These are phyloP conservation scores for Melopsittacus undulatus DNA, from an alignment of 2,797 vertebrate species.

Conservation along the genomic window DNA sequence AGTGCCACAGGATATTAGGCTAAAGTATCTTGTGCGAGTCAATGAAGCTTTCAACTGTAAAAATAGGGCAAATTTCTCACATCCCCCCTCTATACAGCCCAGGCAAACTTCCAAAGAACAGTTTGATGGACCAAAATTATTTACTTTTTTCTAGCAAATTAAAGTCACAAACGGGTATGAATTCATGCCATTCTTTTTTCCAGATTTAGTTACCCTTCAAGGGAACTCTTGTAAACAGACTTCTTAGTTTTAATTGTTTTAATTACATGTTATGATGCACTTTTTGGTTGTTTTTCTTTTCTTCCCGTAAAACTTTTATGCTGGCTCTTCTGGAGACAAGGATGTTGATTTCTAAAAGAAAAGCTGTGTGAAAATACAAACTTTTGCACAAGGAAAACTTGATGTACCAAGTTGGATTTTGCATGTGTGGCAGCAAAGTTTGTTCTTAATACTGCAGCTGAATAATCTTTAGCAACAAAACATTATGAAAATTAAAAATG, in stretches of 20 bases:
- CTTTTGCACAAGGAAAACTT: background rate
- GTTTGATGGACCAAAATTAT: conserved; percentile 40
- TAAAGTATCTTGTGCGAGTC: conserved; percentile 71
- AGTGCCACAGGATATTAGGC: conserved; percentile 74
- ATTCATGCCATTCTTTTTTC: conserved; percentile 21
- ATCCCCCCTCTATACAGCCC: conserved; percentile 70
- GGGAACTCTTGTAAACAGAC: background rate
- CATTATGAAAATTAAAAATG: background rate
- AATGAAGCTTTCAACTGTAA: conserved; percentile 74
- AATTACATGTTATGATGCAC: background rate
- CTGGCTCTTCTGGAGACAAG: background rate
- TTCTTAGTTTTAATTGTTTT: conserved; percentile 29
- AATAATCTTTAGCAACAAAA: background rate
- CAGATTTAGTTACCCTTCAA: conserved; percentile 29
- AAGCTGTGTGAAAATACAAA: background rate
- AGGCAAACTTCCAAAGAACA: conserved; percentile 56
- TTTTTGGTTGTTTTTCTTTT: background rate
- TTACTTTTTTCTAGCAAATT: conserved; percentile 50
- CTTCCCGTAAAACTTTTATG: background rate
- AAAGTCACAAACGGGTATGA: conserved; percentile 5
- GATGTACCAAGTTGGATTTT: background rate
- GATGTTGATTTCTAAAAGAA: background rate
- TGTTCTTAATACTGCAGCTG: background rate
- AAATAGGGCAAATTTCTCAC: conserved; percentile 85
- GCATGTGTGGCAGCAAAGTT: background rate